Base-by-base conservation (phyloP, 2,113 vertebrate species). In the Ictalurus punctatus region DNA sequence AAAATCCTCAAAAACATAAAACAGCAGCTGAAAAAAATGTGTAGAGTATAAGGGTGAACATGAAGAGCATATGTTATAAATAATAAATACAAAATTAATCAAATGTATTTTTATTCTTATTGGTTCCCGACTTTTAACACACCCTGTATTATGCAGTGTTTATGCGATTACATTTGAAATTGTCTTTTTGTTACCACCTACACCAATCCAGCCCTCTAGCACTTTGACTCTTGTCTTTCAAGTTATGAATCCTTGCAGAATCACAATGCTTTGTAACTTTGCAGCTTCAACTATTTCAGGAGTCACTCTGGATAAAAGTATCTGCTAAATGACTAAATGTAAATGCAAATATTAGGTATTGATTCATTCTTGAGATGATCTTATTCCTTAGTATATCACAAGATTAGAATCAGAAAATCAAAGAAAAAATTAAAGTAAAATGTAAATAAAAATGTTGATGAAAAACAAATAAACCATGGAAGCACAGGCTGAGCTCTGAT, bases 401-500 rank as follows among this genome's bases (percentile, higher is more conserved):
- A 56, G 13, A 54, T 40, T 5, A 71, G 6, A 44, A 69, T 81
- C 25, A 14, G 14, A 59, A 71, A 81, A 76, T 82, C 52, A 73
- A 61, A 85, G 34, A 5, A 56, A 80, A 73, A 1, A 34, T 23
- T 21, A 2, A 59, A 37, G 58, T 37, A 40, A 61, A 63, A 6
- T 25, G 6, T 80, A 79, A 27, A 79, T 79, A 52, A 79, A 79
- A 10, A 63, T 37, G 19, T 6, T 63, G 58, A 71, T 71, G 69
- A 67, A 56, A 87, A 78, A 52, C 63, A 81, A 80, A 40, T 81
- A 79, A 30, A 56, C 6, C 54, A 56, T 54, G 74, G n/a, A 79
- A 52, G 63, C 52, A 82, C 89, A 82, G 78, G 10, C 83, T 67
- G 79, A 78, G 25, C 34, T 63, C 58, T 83, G 81, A 63, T 82